Evolutionary conservation across 2,888 invertebrate species (phyloP).

Genomic region (Gastracanthus pulcherrimus): DNA sequence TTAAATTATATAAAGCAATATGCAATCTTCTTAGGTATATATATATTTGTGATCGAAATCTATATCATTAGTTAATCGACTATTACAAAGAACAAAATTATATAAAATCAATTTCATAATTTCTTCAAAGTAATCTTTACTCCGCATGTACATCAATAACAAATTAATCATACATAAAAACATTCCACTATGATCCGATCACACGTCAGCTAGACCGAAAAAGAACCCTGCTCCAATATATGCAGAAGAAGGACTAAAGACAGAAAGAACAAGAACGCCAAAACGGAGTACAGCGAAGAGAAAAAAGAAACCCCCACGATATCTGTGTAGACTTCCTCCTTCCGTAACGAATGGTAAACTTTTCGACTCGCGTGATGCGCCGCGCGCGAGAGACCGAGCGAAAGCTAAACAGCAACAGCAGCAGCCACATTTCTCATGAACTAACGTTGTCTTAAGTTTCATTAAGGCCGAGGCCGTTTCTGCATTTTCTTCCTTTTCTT

Average conservation of each 20-base stretch:
- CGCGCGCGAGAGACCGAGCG: not conserved
- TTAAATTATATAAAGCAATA: no score
- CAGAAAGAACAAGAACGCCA: not conserved
- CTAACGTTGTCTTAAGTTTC: constrained; percentile 53
- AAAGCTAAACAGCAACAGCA: constrained; percentile 12
- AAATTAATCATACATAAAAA: no score
- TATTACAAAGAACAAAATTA: no score
- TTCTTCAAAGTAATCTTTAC: no score
- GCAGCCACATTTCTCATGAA: constrained; percentile 45
- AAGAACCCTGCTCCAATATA: not conserved
- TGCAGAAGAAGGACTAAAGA: not conserved
- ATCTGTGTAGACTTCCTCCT: constrained; percentile 29
- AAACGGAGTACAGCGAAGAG: not conserved
- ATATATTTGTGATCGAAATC: no score
- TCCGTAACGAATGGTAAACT: constrained; percentile 51
- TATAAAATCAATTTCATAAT: no score
- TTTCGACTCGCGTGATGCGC: constrained; percentile 49
- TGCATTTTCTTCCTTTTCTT: constrained; percentile 35
- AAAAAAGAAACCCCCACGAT: not conserved
- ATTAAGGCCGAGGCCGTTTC: constrained; percentile 53
- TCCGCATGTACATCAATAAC: no score
- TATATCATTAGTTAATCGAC: no score
- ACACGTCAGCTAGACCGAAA: not conserved
- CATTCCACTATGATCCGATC: not conserved
- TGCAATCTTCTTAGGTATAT: no score